These are phyloP conservation scores for Caenorhabditis afra DNA, from an alignment of 2,888 invertebrate species.

Conservation along the genomic window DNA sequence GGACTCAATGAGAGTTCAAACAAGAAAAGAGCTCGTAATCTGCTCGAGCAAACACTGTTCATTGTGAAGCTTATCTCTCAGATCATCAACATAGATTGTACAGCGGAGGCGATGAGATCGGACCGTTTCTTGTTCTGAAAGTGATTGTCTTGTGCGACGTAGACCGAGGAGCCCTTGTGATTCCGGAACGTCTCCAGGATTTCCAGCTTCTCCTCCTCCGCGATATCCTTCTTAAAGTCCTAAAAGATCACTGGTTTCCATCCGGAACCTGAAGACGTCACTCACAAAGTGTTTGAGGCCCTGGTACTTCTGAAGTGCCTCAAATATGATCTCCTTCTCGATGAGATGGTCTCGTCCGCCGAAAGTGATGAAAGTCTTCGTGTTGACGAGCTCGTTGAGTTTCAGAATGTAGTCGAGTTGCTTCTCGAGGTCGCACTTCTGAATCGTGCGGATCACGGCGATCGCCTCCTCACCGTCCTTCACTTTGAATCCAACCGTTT, in stretches of 20 bases:
- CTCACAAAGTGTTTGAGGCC: constrained; percentile 49
- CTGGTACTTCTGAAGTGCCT: constrained; percentile 44
- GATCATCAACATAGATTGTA: constrained; percentile 9
- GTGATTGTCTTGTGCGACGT: constrained; percentile 39
- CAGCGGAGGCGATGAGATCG: constrained; percentile 25
- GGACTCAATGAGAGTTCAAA: too few species aligned
- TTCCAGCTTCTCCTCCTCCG: constrained; percentile 5
- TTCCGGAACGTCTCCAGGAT: constrained; percentile 27
- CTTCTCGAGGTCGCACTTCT: constrained; percentile 34
- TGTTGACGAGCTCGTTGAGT: constrained; percentile 30
- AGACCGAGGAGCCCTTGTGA: constrained; percentile 35
- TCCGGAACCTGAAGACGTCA: neutral
- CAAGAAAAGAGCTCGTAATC: too few species aligned
- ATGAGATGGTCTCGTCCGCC: constrained; percentile 55
- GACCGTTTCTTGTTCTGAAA: constrained; percentile 50
- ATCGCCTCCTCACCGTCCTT: constrained; percentile 49
- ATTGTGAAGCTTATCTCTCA: too few species aligned
- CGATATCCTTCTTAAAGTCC: constrained; percentile 28
- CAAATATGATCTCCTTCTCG: constrained; percentile 53
- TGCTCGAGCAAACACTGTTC: too few species aligned
- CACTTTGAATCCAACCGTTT: constrained; percentile 51
- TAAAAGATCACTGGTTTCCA: neutral
- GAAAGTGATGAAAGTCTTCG: constrained; percentile 52
- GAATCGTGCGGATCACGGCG: constrained; percentile 56
- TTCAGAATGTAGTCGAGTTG: constrained; percentile 37